These are phyloP conservation scores for Acleris sparsana DNA, from an alignment of 2,888 invertebrate species.

Conservation along the genomic window DNA sequence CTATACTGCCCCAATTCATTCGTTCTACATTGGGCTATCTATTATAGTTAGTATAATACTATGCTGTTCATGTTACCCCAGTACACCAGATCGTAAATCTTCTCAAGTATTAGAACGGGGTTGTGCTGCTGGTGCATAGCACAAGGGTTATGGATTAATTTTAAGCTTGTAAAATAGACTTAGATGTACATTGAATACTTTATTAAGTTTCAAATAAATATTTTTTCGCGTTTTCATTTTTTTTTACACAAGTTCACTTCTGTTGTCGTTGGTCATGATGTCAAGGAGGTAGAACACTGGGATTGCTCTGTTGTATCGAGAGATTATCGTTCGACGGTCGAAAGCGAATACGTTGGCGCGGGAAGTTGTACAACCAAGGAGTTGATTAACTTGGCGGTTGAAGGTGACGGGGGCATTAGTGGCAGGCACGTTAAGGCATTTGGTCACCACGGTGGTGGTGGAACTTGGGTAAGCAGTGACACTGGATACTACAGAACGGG, in stretches of 20 bases:
- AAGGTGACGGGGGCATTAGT: neutral
- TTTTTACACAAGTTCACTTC: conserved; percentile 23
- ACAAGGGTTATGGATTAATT: conserved; percentile 1
- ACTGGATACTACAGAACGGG: conserved; percentile 41
- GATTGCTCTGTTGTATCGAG: neutral
- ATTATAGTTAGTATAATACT: too few species aligned
- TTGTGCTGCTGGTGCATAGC: conserved; percentile 3
- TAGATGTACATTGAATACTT: conserved; percentile 32
- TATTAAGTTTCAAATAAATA: conserved; percentile 53
- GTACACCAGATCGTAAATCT: neutral
- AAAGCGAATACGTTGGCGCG: too few species aligned
- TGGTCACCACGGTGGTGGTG: conserved; percentile 41
- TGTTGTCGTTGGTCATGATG: neutral
- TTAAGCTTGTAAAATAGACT: conserved; percentile 15
- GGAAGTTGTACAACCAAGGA: too few species aligned
- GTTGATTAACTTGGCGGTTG: neutral
- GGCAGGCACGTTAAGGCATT: neutral
- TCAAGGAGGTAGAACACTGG: neutral
- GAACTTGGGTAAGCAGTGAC: conserved; percentile 57
- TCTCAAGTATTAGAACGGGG: conserved; percentile 13
- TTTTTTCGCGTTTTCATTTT: conserved; percentile 47
- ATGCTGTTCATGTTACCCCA: too few species aligned
- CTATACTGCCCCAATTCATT: too few species aligned
- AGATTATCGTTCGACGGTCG: neutral
- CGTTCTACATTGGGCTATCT: too few species aligned